A percentile compares a stretch with the other conserved stretches of the same genome.
Evolutionary conservation across 2,113 vertebrate genomes (phyloP).

Genomic region (Ophthalmolycus amberensis): DNA sequence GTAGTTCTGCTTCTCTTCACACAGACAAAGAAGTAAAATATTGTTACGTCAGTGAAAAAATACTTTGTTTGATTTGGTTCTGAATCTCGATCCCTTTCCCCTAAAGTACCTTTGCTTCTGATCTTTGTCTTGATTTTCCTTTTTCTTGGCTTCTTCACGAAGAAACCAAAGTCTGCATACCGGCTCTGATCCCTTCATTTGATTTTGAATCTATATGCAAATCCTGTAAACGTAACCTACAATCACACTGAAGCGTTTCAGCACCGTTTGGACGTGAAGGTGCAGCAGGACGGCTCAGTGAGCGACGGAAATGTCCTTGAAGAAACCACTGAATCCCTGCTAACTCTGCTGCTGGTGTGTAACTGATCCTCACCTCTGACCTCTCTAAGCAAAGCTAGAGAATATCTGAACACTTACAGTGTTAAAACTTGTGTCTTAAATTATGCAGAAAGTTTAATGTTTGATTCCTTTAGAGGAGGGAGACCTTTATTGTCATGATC

Average conservation of each 20-base stretch:
- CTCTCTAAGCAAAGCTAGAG: neutral
- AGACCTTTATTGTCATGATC: neutral
- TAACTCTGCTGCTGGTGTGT: neutral
- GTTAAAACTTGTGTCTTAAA: neutral
- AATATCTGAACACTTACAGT: neutral
- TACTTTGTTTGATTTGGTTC: neutral
- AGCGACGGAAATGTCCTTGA: neutral
- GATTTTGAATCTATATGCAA: slow-evolving; percentile 18
- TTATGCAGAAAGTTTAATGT: neutral
- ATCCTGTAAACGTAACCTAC: slow-evolving; percentile 13
- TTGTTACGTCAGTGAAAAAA: neutral
- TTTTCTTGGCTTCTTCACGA: neutral
- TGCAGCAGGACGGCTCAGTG: neutral
- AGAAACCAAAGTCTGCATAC: neutral
- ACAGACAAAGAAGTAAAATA: neutral
- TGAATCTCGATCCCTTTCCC: neutral
- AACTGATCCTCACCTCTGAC: neutral
- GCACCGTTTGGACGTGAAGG: neutral
- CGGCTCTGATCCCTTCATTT: neutral
- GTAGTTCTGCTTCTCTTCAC: neutral
- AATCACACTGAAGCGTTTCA: neutral
- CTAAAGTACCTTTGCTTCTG: neutral
- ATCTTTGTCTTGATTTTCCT: neutral
- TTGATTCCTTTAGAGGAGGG: neutral
- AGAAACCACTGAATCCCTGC: neutral